phyloP scores from a whole-genome alignment of 2,888 invertebrate species.

The Lasioglossum morio region DNA sequence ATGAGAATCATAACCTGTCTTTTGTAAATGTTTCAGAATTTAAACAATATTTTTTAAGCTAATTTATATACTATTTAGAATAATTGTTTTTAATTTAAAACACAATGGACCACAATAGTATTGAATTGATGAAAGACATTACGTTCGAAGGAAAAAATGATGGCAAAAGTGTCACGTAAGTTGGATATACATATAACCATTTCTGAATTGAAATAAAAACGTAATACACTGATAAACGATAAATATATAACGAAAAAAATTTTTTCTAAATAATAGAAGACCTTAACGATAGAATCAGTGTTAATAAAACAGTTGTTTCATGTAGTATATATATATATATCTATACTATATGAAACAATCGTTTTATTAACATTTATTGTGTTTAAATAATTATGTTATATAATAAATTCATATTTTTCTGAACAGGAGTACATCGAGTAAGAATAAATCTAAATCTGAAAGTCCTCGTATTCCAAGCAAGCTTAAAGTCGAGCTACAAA shows the following conservation, averaged over 20 bases:
- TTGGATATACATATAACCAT: constrained; percentile 10
- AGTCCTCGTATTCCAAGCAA: constrained; percentile 23
- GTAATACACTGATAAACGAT: neutral
- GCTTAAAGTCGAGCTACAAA: constrained; percentile 91
- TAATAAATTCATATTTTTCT: neutral
- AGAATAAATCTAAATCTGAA: constrained; percentile 20
- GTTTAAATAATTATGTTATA: neutral
- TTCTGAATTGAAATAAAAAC: neutral
- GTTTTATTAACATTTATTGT: neutral
- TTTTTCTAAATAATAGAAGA: neutral
- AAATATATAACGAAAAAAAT: neutral
- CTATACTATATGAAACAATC: too few species aligned
- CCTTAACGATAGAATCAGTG: neutral
- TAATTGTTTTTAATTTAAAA: constrained; percentile 1
- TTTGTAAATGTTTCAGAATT: neutral
- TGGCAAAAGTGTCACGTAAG: constrained; percentile 36
- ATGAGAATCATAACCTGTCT: constrained; percentile 22
- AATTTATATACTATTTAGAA: constrained; percentile 3
- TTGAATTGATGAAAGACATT: constrained; percentile 77
- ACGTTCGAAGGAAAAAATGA: constrained; percentile 68
- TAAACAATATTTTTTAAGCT: constrained; percentile 3
- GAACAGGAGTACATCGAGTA: constrained; percentile 29
- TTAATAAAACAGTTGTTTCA: neutral
- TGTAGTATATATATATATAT: neutral
- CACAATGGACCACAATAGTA: constrained; percentile 75